phyloP scores from a whole-genome alignment of 1,140 invertebrate genomes.

The Whitmania pigra region DNA sequence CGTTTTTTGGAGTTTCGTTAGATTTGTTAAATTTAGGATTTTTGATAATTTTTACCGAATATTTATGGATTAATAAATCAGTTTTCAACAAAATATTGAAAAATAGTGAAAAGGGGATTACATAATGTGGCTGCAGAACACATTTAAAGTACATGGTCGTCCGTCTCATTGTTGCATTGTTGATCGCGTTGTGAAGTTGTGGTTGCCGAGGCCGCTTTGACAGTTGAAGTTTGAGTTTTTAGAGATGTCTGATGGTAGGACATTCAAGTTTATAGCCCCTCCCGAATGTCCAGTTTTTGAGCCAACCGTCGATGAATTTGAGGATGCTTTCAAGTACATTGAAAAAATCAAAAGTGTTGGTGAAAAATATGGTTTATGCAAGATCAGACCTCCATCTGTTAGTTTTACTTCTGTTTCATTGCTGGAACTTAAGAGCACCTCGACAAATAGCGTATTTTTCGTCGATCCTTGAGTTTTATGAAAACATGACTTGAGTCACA shows the following conservation, averaged over 20 bases:
- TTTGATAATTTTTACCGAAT: too few species aligned
- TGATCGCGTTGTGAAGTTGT: slow-evolving; percentile 6
- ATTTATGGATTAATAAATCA: too few species aligned
- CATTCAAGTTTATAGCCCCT: slow-evolving; percentile 35
- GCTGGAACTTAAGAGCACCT: too few species aligned
- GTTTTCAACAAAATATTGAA: too few species aligned
- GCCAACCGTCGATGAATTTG: slow-evolving; percentile 73
- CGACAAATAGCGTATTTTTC: too few species aligned
- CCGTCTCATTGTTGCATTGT: background rate
- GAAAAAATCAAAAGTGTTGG: slow-evolving; percentile 69
- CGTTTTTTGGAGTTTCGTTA: too few species aligned
- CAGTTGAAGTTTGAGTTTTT: background rate
- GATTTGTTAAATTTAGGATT: too few species aligned
- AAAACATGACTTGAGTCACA: too few species aligned
- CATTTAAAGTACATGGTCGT: slow-evolving; percentile 5
- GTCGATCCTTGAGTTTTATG: too few species aligned
- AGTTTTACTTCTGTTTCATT: slow-evolving; percentile 25
- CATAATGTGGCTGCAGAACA: background rate
- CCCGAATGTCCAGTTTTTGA: slow-evolving; percentile 74
- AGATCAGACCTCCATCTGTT: slow-evolving; percentile 69
- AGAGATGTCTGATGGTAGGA: background rate
- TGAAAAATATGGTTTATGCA: slow-evolving; percentile 72
- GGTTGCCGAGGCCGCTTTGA: background rate
- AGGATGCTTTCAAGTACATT: slow-evolving; percentile 81
- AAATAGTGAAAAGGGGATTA: background rate